Evolutionary conservation across 1,140 invertebrate genomes (phyloP).

Genomic region (Cyclina sinensis): DNA sequence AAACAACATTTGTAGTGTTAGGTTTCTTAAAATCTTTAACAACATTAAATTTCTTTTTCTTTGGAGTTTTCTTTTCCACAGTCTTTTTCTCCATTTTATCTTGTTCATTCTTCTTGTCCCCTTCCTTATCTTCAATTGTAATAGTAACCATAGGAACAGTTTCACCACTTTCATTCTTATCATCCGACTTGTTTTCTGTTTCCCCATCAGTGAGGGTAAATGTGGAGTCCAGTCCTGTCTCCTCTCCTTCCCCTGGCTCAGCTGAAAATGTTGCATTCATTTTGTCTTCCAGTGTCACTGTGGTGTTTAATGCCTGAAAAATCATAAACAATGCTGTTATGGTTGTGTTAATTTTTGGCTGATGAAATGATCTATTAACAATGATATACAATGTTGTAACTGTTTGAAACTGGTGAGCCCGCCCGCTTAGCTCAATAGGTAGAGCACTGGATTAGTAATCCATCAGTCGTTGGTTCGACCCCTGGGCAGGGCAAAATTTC

Average conservation of each 20-base stretch:
- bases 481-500: too few species aligned
- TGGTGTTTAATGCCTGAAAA: slow-evolving; percentile 40
- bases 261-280: neutral
- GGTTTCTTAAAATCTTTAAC: slow-evolving; percentile 84
- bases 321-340: neutral
- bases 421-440: too few species aligned
- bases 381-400: too few species aligned
- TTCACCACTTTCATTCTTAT: slow-evolving; percentile 41
- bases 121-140: slow-evolving; percentile 59
- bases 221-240: slow-evolving; percentile 19
- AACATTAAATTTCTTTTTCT: slow-evolving; percentile 72
- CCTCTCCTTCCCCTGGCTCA: slow-evolving; percentile 21
- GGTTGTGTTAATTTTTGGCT: too few species aligned
- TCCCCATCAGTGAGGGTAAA: slow-evolving; percentile 3
- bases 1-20: slow-evolving; percentile 83
- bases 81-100: slow-evolving; percentile 65
- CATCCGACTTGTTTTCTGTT: neutral
- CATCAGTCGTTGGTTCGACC: too few species aligned
- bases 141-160: slow-evolving; percentile 40
- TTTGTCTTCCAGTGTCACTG: slow-evolving; percentile 26
- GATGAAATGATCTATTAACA: too few species aligned
- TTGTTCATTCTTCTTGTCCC: slow-evolving; percentile 87
- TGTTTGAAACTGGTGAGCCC: too few species aligned
- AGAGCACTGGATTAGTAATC: too few species aligned
- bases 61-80: slow-evolving; percentile 64